Evolutionary conservation across 2,797 vertebrate species (phyloP).

Genomic region (Lophius americanus): DNA sequence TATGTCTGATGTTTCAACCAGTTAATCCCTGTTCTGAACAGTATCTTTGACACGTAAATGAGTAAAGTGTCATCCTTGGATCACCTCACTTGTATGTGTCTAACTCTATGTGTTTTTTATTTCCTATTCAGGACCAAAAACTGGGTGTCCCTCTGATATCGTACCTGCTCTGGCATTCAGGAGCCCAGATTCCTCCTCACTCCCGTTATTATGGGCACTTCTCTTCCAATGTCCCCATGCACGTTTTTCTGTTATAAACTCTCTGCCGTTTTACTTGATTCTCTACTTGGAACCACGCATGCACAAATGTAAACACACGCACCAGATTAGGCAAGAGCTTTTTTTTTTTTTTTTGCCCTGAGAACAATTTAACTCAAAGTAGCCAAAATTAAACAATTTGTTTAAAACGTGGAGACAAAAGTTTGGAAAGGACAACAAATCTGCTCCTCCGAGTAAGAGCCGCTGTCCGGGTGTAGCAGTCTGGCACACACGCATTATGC

Average conservation of each 20-base stretch:
- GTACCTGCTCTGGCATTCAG: constrained; percentile 81
- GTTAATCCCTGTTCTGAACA: constrained; percentile 56
- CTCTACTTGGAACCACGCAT: constrained; percentile 43
- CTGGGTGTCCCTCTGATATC: constrained; percentile 81
- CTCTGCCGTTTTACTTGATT: constrained; percentile 55
- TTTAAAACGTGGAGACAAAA: constrained; percentile 41
- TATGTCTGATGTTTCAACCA: constrained; percentile 39
- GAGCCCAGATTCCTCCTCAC: constrained; percentile 61
- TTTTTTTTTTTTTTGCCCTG: constrained; percentile 14
- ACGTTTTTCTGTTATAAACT: constrained; percentile 52
- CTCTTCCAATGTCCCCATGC: constrained; percentile 44
- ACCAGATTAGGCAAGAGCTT: background rate
- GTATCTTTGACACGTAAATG: constrained; percentile 64
- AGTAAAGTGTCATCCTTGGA: constrained; percentile 51
- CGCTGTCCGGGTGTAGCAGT: constrained; percentile 64
- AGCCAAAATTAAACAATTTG: constrained; percentile 16
- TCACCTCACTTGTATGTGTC: constrained; percentile 34
- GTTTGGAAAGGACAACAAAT: background rate
- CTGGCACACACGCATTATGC: constrained; percentile 39
- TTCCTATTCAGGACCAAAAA: constrained; percentile 80
- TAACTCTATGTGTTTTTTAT: constrained; percentile 69
- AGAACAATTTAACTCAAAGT: constrained; percentile 40
- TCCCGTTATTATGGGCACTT: constrained; percentile 57
- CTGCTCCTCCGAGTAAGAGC: constrained; percentile 54
- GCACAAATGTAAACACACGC: constrained; percentile 28